These are phyloP conservation scores for Scomberomorus guttatus DNA, from an alignment of 2,797 vertebrate genomes.

Conservation along the genomic window DNA sequence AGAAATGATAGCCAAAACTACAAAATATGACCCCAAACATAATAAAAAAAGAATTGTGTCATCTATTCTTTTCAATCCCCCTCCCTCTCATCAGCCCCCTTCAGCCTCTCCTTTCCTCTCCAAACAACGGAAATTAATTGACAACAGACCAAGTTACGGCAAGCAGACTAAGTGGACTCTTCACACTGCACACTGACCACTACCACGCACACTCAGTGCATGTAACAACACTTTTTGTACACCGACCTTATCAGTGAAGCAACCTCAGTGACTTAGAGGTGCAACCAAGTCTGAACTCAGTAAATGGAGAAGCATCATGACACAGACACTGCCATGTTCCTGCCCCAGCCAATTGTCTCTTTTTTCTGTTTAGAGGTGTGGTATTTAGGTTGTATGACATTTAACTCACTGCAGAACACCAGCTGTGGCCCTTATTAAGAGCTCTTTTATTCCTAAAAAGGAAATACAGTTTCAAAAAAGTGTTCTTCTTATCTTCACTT, in stretches of 20 bases:
- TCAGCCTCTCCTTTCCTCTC: slow-evolving; percentile 5
- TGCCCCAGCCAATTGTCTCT: neutral
- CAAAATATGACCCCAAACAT: neutral
- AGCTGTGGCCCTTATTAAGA: slow-evolving; percentile 37
- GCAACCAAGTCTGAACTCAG: neutral
- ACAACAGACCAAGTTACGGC: slow-evolving; percentile 26
- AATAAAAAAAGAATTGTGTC: neutral
- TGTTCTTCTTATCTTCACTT: slow-evolving; percentile 49
- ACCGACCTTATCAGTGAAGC: neutral
- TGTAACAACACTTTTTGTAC: slow-evolving; percentile 4
- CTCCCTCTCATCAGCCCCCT: neutral
- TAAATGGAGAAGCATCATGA: slow-evolving; percentile 24
- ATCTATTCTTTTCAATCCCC: neutral
- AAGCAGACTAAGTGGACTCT: slow-evolving; percentile 8
- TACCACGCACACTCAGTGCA: neutral
- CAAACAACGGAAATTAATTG: slow-evolving; percentile 27
- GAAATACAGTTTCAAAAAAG: slow-evolving; percentile 38
- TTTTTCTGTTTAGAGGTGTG: neutral
- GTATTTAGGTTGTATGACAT: slow-evolving; percentile 12
- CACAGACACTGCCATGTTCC: neutral
- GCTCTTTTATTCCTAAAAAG: slow-evolving; percentile 51
- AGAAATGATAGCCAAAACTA: neutral
- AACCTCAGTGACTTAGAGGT: neutral
- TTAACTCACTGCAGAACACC: slow-evolving; percentile 21
- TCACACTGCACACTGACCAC: neutral